Evolutionary conservation across 1,140 invertebrate genomes (phyloP), one percentile per base, ranked within the genome.

Genomic region (Polypedilum pembai): DNA sequence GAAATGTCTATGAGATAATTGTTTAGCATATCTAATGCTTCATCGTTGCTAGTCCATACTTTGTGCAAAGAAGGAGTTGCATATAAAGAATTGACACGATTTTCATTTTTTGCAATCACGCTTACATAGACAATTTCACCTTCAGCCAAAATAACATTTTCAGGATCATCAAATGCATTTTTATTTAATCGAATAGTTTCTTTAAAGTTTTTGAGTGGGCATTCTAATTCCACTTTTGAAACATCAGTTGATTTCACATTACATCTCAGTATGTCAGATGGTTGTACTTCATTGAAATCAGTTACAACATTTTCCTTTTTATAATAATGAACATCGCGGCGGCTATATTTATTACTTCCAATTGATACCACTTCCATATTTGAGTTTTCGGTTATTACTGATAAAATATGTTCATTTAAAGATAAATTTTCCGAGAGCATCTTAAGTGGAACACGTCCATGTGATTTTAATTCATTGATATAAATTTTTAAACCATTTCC

Each of bases 91-190:
- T 69, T 69, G 17, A 8, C 3, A 69, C 17, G 65, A 69, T 18
- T 69, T 69, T 69, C 65, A 69, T 69, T 20, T 21, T 69, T 69
- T 4, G 65, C 65, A 69, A 69, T 69, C 5, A 69, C 17, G 17
- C 12, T 69, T 18, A 69, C 65, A 18, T 69, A 69, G 12, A 69
- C 18, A 20, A 69, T 18, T 10, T 69, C 65, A 18, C 20, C 65
- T 10, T 18, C 17, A 21, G 8, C 20, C 4, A 69, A 20, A 10
- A 21, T 12, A 4, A 69, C 15, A 18, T 69, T 18, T 10, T 69
- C 65, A 4, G 65, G 65, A 18, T 18, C 17, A 69, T 69, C 65
- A 10, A 69, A 69, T 3, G 65, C 17, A 18, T 69, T 18, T 18
- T 8, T 8, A 10, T 18, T 69, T 10, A 69, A 69, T 4, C 65